Base-by-base conservation (phyloP, 2,797 vertebrate genomes). In the Scarus forsteni region DNA sequence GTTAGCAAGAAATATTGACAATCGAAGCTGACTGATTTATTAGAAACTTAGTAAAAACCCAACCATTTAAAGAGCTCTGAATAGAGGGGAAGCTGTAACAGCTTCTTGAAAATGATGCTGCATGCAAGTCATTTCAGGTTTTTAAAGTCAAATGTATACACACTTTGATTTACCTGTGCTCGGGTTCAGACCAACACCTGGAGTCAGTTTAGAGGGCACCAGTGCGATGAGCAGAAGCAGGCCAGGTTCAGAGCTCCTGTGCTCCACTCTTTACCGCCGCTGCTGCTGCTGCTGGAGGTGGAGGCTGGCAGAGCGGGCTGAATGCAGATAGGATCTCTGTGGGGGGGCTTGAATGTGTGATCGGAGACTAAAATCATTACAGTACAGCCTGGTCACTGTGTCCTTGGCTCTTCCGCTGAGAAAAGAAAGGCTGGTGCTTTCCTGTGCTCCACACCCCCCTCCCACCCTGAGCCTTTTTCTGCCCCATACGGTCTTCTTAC, bases 361-460 rank as follows among this genome's bases (percentile, higher is more conserved):
- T 92, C 84, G 88, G 92, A 93, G 92, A 92, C 91, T 92, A 94
- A 93, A 94, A 94, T 94, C 92, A 93, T 93, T 93, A 93, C 89
- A 81, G 88, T 77, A 81, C 52, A 27, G 89, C 89, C 88, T 92
- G 92, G 92, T 93, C 92, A 90, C 89, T 78, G 85, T 92, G 93
- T 93, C 93, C 93, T 94, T 93, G 93, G 86, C 83, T 90, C 85
- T 86, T 92, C 88, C 80, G 83, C 87, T 90, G 85, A 88, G 88
- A 85, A 61, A 76, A 81, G 75, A 60, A 76, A 81, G 75, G 63
- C 66, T 74, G 74, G 83, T 72, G 71, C 65, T 67, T 72, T 80
- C 68, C 73, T 77, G 73, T 49, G 51, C 62, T 59, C 45, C 35
- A 65, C 80, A 59, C 48, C 38, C 38, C 38, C 27, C 38, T 6